Conservation (phyloP, 2,888 invertebrate genomes). For the Entomobrya multifasciata region DNA sequence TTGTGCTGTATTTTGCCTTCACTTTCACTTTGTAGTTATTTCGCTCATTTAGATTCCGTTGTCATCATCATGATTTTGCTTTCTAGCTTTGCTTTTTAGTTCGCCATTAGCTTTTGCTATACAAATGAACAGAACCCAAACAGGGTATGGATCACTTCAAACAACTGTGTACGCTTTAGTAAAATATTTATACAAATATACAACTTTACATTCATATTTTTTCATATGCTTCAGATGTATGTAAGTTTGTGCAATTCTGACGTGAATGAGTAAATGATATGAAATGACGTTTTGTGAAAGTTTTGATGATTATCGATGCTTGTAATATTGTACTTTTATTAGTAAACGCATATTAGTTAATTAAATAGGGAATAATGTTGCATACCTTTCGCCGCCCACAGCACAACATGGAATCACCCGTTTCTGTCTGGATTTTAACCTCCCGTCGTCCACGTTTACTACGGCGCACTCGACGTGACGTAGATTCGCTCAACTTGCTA, state of each 20-base stretch:
- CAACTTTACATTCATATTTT: too few species aligned
- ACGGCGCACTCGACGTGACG: constrained; percentile 63
- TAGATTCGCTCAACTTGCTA: constrained; percentile 73
- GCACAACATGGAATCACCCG: constrained; percentile 80
- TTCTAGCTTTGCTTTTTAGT: not conserved
- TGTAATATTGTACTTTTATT: too few species aligned
- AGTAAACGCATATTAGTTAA: too few species aligned
- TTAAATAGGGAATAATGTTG: constrained; percentile 5
- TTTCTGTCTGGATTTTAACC: constrained; percentile 66
- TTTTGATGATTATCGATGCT: too few species aligned
- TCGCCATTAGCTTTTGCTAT: not conserved
- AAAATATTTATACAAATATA: too few species aligned
- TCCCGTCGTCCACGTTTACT: constrained; percentile 72
- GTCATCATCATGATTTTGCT: not conserved
- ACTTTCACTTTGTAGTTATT: not conserved
- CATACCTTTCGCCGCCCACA: constrained; percentile 79
- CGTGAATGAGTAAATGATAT: too few species aligned
- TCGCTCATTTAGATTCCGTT: not conserved
- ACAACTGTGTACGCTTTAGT: too few species aligned
- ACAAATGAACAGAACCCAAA: constrained; percentile 1
- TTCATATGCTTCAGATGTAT: too few species aligned
- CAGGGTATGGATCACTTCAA: too few species aligned
- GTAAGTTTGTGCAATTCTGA: too few species aligned
- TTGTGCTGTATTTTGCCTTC: not conserved
- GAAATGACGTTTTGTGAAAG: too few species aligned